Conservation (phyloP, 2,797 vertebrate species). For the Enteromius radiatus region DNA sequence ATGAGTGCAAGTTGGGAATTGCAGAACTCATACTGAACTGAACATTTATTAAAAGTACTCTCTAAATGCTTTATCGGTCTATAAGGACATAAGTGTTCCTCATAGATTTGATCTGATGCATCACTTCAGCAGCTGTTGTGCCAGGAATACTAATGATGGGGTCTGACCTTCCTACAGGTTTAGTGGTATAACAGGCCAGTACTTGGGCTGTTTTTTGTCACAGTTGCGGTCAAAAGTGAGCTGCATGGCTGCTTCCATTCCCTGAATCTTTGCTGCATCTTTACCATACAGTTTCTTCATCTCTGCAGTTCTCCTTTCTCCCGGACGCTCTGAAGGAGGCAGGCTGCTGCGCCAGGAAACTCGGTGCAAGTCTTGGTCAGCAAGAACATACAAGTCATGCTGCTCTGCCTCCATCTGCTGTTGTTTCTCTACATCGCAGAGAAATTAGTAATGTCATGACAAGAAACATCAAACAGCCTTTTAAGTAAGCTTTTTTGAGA, state of each 20-base stretch:
- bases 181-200: constrained; percentile 94
- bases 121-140: background rate
- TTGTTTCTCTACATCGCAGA: constrained; percentile 81
- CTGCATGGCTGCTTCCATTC: constrained; percentile 89
- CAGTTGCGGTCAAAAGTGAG: constrained; percentile 85
- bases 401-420: constrained; percentile 87
- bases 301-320: constrained; percentile 84
- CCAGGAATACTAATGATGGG: background rate
- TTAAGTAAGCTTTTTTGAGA: background rate
- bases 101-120: background rate
- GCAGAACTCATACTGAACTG: background rate
- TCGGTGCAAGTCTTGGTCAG: constrained; percentile 84
- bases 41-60: background rate
- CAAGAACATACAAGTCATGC: constrained; percentile 77
- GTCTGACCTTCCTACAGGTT: constrained; percentile 75
- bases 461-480: background rate
- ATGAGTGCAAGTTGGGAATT: background rate
- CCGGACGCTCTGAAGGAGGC: constrained; percentile 84
- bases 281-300: constrained; percentile 90
- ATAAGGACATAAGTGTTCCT: background rate
- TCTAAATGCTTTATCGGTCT: background rate
- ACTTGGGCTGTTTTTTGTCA: constrained; percentile 92
- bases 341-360: constrained; percentile 69
- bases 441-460: background rate
- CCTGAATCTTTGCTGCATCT: constrained; percentile 86